phyloP scores from a whole-genome alignment of 2,113 vertebrate species.

The Ornithorhynchus anatinus region DNA sequence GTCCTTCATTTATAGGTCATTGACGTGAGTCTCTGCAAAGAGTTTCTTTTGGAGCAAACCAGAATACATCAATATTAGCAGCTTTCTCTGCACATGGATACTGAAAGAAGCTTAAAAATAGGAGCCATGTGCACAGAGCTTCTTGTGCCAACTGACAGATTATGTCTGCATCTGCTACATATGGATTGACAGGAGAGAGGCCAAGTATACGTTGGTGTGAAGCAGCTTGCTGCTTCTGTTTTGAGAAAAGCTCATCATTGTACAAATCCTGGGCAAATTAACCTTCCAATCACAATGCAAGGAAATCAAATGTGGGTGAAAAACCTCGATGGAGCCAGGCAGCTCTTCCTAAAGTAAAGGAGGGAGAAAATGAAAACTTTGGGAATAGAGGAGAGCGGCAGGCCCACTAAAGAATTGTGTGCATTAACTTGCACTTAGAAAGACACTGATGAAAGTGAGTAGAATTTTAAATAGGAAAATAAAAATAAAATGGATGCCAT shows the following conservation, averaged over 20 bases:
- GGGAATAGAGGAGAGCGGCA: too few relatives aligned
- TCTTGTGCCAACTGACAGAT: conserved; percentile 74
- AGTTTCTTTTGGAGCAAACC: conserved; percentile 19
- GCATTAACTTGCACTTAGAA: too few relatives aligned
- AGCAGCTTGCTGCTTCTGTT: conserved; percentile 81
- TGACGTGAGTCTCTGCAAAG: conserved; percentile 46
- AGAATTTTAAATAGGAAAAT: too few relatives aligned
- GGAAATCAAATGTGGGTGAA: conserved; percentile 58
- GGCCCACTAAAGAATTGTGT: too few relatives aligned
- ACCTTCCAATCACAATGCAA: conserved; percentile 69
- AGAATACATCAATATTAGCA: conserved; percentile 52
- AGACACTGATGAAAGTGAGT: too few relatives aligned
- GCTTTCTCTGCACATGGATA: conserved; percentile 64
- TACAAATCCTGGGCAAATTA: conserved; percentile 72
- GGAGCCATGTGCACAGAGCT: conserved; percentile 68
- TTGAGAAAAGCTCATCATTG: conserved; percentile 74
- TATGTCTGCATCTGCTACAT: conserved; percentile 78
- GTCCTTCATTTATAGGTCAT: conserved; percentile 52
- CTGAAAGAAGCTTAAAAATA: conserved; percentile 72
- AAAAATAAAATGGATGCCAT: too few relatives aligned
- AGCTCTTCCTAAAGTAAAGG: conserved; percentile 59
- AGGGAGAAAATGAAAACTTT: conserved; percentile 20
- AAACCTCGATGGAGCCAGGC: conserved; percentile 64
- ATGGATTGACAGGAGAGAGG: conserved; percentile 72
- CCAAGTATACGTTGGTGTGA: conserved; percentile 75